A percentile compares a stretch with the other conserved stretches of the same genome.
Evolutionary conservation across 2,797 vertebrate genomes (phyloP).

Genomic region (Myioborus melanocephalus): DNA sequence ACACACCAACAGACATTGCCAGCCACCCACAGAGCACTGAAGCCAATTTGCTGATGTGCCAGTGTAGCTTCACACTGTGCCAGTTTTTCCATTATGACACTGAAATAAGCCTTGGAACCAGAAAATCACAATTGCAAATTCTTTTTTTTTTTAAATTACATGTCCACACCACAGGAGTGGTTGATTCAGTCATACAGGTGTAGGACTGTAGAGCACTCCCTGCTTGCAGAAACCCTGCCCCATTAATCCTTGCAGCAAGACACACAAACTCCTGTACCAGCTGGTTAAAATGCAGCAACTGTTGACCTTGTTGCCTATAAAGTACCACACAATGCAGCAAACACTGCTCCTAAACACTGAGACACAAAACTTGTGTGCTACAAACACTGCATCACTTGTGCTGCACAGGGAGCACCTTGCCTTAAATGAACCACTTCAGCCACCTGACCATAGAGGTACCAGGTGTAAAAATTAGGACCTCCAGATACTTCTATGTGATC

Average conservation of each 20-base stretch:
- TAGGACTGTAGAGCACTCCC: neutral
- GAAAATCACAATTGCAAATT: fast-evolving
- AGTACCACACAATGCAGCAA: neutral
- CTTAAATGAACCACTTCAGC: neutral
- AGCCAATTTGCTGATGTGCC: neutral
- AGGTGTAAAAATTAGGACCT: fast-evolving
- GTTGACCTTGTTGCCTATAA: neutral
- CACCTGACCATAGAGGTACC: neutral
- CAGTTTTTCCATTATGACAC: neutral
- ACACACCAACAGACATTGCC: neutral
- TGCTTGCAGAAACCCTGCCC: neutral
- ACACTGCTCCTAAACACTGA: fast-evolving
- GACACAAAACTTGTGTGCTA: neutral
- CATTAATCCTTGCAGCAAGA: neutral
- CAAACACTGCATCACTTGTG: neutral
- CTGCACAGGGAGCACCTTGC: neutral
- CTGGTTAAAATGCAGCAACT: neutral
- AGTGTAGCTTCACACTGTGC: neutral
- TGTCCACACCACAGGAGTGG: neutral
- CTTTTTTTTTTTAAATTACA: neutral
- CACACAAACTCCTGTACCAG: neutral
- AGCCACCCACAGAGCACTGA: neutral
- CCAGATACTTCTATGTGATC: fast-evolving
- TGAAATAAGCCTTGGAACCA: neutral
- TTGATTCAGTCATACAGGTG: neutral